Evolutionary conservation across 2,113 vertebrate species (phyloP).

Genomic region (Osmerus eperlanus): DNA sequence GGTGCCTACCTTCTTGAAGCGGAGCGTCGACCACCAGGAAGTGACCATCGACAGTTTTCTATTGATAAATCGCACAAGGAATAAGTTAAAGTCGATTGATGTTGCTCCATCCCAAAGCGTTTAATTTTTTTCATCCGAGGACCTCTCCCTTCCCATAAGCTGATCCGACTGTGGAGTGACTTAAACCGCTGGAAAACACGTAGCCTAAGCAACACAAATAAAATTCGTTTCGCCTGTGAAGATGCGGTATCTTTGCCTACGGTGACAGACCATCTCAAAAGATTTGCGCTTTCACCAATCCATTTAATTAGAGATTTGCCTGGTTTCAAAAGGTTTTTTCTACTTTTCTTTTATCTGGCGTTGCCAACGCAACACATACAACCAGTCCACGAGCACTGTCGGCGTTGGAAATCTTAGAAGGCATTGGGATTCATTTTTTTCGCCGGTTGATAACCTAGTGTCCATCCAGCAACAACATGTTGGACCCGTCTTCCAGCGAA

Average conservation of each 20-base stretch:
- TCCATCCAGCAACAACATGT: constrained; percentile 66
- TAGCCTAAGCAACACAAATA: constrained; percentile 55
- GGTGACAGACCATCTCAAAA: too few relatives aligned
- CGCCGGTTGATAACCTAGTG: constrained; percentile 13
- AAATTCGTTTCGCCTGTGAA: constrained; percentile 55
- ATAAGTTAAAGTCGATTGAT: constrained; percentile 21
- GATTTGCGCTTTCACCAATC: too few relatives aligned
- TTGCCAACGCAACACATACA: background rate
- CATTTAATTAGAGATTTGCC: background rate
- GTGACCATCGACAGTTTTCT: constrained; percentile 35
- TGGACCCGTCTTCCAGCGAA: constrained; percentile 94
- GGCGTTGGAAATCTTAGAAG: background rate
- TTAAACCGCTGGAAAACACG: constrained; percentile 70
- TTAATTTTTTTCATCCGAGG: constrained; percentile 30
- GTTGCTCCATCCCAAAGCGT: constrained; percentile 6
- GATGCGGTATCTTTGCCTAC: constrained; percentile 42
- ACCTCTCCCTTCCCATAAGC: constrained; percentile 50
- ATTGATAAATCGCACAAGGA: constrained; percentile 36
- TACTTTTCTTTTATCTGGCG: constrained; percentile 21
- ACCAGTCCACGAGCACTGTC: background rate
- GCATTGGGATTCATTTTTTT: constrained; percentile 3
- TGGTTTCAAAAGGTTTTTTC: constrained; percentile 6
- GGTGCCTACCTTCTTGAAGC: constrained; percentile 3
- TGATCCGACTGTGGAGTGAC: constrained; percentile 64
- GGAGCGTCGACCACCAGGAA: background rate